Evolutionary conservation across 2,113 vertebrate genomes (phyloP).

Genomic region (Xiphophorus maculatus): DNA sequence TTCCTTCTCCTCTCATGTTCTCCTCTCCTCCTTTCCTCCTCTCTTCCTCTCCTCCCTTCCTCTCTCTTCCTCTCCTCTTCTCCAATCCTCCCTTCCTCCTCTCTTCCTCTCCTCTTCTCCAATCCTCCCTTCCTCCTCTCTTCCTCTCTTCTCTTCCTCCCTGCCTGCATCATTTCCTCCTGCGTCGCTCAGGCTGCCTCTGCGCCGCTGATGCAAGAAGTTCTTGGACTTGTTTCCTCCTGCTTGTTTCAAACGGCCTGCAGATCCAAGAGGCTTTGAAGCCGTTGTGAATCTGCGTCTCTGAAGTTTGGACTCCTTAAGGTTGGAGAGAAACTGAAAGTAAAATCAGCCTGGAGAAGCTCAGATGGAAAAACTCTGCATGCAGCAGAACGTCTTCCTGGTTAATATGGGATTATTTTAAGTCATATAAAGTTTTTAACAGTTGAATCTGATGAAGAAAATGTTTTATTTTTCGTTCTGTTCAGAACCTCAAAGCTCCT

Average conservation of each 20-base stretch:
- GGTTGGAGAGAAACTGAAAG: neutral
- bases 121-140: too few species aligned
- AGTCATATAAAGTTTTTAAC: too few species aligned
- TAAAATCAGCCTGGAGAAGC: neutral
- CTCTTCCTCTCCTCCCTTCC: neutral
- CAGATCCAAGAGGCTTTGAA: slow-evolving; percentile 31
- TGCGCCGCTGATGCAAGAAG: slow-evolving; percentile 32
- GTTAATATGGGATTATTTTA: too few species aligned
- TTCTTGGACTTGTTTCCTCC: slow-evolving; percentile 10
- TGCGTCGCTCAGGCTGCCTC: neutral
- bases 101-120: neutral
- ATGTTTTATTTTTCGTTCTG: too few species aligned
- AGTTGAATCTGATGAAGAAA: too few species aligned
- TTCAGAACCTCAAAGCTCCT: too few species aligned
- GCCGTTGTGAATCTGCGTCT: slow-evolving; percentile 32
- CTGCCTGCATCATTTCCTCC: neutral
- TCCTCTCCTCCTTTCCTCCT: neutral
- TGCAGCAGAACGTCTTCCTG: too few species aligned
- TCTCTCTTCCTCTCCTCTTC: neutral
- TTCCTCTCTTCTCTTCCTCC: neutral
- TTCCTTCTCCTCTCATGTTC: neutral
- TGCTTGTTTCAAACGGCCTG: slow-evolving; percentile 30
- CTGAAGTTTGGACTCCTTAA: slow-evolving; percentile 9
- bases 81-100: too few species aligned
- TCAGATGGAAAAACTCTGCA: too few species aligned